Evolutionary conservation across 2,888 invertebrate genomes (phyloP).

Genomic region (Drosophila mimica): DNA sequence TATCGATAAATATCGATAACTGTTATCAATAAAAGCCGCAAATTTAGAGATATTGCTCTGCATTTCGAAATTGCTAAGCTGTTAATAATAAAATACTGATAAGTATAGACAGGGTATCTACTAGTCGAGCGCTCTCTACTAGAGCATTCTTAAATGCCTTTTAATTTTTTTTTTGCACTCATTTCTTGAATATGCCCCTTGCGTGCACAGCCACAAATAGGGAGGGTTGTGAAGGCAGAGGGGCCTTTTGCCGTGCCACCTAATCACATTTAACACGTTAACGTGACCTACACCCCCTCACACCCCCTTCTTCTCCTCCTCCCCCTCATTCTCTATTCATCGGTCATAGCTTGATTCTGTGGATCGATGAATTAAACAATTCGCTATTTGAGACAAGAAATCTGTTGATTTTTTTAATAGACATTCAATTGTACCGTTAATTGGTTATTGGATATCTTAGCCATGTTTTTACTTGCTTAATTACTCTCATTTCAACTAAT

Average conservation of each 20-base stretch:
- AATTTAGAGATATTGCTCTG: too few relatives aligned
- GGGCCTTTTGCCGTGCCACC: slow-evolving; percentile 39
- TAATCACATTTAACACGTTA: slow-evolving; percentile 76
- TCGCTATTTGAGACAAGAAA: neutral
- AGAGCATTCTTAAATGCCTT: neutral
- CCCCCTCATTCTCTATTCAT: neutral
- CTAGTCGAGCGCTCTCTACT: neutral
- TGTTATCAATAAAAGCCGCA: neutral
- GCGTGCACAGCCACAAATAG: slow-evolving; percentile 52
- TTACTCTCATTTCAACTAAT: slow-evolving; percentile 9
- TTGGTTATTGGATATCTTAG: slow-evolving; percentile 1
- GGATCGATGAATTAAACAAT: slow-evolving; percentile 36
- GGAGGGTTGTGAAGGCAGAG: neutral
- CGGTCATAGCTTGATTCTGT: neutral
- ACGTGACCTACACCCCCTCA: slow-evolving; percentile 18
- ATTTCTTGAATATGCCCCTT: slow-evolving; percentile 69
- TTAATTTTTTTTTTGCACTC: slow-evolving; percentile 12
- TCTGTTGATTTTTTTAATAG: neutral
- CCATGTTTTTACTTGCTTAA: neutral
- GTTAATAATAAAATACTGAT: neutral
- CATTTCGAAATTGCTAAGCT: neutral
- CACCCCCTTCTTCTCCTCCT: neutral
- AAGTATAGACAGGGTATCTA: neutral
- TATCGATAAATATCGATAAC: neutral
- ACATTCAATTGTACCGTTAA: neutral